Base-by-base conservation (phyloP, 2,113 vertebrate genomes). In the Manacus vitellinus region DNA sequence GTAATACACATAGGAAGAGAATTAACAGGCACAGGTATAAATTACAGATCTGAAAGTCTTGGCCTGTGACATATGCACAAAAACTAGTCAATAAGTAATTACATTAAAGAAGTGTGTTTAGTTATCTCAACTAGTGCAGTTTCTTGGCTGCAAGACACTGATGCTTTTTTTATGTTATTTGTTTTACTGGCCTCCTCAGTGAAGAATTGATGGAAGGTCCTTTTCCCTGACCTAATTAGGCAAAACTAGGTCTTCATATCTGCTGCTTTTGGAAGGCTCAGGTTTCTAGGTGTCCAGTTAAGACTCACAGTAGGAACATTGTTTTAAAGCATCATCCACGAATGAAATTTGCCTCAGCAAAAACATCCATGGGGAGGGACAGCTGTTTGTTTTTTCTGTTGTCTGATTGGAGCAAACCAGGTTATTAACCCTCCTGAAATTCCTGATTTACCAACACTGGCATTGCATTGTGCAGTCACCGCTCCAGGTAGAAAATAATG, bases 341-440 rank as follows among this genome's bases (percentile, higher is more conserved):
- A 65, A 59, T 78, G 76, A 94, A 72, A 93, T 75, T 68, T 58
- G 81, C 33, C 52, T 95, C 58, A 91, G 54, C 86, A 95, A 46
- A 30, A 94, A 46, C 25, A 62, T 28, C 56, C 24, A 27, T 7
- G n/a, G 43, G 30, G 17, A 92, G 35, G 39, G 66, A 66, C n/a
- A 95, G 56, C 31, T 72, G 44, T 67, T 85, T 59, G 28, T 61
- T 65, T 31, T 24, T 59, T 35, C 37, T 71, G 20, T 28, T 86
- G 49, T 44, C 18, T 78, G 49, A 81, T n/a, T 91, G 72, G 83
- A 82, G 61, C 39, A 93, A 88, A 96, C 52, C 12, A 90, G 66
- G 43, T 96, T 85, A 93, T 92, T 92, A 95, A 90, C 14, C 91
- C 79, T 74, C 44, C 4, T 14, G 55, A 82, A 87, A 94, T 95